Evolutionary conservation across 2,797 vertebrate species (phyloP).

Genomic region (Intellagama lesueurii): DNA sequence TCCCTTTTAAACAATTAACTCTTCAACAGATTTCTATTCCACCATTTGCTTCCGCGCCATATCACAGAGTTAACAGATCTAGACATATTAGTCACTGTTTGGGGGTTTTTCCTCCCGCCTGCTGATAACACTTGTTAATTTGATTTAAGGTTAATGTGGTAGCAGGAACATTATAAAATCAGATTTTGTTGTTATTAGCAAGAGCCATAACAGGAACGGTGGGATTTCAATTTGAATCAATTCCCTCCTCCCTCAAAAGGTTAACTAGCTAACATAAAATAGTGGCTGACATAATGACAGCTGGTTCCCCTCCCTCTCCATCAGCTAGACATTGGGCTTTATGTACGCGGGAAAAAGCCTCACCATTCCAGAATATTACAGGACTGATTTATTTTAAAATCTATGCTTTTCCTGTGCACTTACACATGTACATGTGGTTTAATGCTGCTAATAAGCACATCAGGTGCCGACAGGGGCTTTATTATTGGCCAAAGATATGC

Average conservation of each 20-base stretch:
- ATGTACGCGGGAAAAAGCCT: constrained; percentile 5
- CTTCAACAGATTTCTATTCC: constrained; percentile 41
- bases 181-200: constrained; percentile 58
- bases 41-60: constrained; percentile 21
- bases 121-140: constrained; percentile 59
- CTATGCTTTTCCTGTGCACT: constrained; percentile 53
- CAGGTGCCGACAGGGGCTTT: constrained; percentile 52
- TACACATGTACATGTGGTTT: constrained; percentile 69
- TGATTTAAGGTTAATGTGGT: constrained; percentile 60
- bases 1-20: constrained; percentile 43
- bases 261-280: constrained; percentile 60
- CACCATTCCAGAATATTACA: constrained; percentile 38
- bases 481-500: constrained; percentile 59
- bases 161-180: constrained; percentile 52
- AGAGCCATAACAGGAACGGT: constrained; percentile 40
- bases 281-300: constrained; percentile 31
- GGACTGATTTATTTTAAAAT: constrained; percentile 58
- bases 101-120: no score
- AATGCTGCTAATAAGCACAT: constrained; percentile 64
- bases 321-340: constrained; percentile 32
- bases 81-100: constrained; percentile 20
- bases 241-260: constrained; percentile 29
- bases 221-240: constrained; percentile 46
- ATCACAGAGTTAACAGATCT: constrained; percentile 28
- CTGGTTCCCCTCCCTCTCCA: background rate